Base-by-base conservation (phyloP, 2,888 invertebrate genomes). In the Acrocera orbiculus region DNA sequence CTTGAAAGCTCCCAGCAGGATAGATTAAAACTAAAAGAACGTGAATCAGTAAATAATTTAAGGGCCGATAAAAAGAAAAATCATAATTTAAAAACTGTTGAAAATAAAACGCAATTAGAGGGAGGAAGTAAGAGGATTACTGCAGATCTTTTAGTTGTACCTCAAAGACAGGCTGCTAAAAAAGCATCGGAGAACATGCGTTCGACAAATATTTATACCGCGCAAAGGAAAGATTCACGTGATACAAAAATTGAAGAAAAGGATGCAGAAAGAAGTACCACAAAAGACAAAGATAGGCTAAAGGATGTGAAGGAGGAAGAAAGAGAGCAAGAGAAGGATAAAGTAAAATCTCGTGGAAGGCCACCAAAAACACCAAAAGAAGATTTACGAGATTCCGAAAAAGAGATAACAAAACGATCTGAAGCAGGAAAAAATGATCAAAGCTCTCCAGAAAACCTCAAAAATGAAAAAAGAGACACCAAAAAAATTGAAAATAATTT, bases 161-260 rank as follows among this genome's bases (percentile, higher is more conserved):
- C 87, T 3, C 87, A 87, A 53, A 65, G 87, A 33, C 82, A 86
- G 59, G 87, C 87, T 17, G 87, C 87, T 16, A 87, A 86, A 54
- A 87, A 86, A 52, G 87, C 87, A 2, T 80, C 82, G 2, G 86
- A 87, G 57, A 86, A 81, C 50, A 76, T 87, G 70, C 76, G 71
- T 39, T 73, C 71, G 14, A 76, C 70, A 29, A 49, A 51, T 32
- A 32, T 42, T 9, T 33, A 25, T 27, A 33, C 32, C 6, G 27
- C 27, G 7, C 37, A 34, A 16, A 39, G 34, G 27, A 39, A 40
- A 24, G 41, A 40, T n/a, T 23, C 27, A 8, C 30, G 40, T 34
- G 33, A 36, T 28, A 36, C 31, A 16, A 40, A 40, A 27, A 39
- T 23, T 17, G 43, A 38, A 34, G 44, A 46, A 30, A 42, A 38